These are phyloP conservation scores for Oreonectes daqikongensis DNA, from an alignment of 2,797 vertebrate species.

Conservation along the genomic window DNA sequence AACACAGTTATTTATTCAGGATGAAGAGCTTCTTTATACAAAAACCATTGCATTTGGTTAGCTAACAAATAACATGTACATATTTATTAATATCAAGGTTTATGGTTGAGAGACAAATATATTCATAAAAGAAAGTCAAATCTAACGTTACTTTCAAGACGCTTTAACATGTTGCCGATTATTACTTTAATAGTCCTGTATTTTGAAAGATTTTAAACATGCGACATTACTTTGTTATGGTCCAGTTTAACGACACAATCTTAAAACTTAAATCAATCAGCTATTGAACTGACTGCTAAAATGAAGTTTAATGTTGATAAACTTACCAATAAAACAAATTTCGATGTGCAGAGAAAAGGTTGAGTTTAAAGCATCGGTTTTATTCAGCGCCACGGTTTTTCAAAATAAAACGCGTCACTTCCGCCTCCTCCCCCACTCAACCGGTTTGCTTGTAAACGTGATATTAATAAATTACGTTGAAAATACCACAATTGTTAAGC, in stretches of 20 bases:
- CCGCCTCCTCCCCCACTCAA: conserved; percentile 22
- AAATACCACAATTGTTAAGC: too few relatives aligned
- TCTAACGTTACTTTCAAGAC: not conserved
- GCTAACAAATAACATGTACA: too few relatives aligned
- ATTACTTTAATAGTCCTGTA: not conserved
- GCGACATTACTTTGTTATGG: not conserved
- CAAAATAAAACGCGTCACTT: conserved; percentile 54
- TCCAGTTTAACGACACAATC: not conserved
- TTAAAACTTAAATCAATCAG: not conserved
- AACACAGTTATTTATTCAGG: not conserved
- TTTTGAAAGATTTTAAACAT: not conserved
- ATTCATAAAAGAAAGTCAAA: not conserved
- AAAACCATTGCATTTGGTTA: too few relatives aligned
- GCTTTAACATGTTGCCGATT: too few relatives aligned
- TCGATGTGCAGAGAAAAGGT: not conserved
- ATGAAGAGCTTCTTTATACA: not conserved
- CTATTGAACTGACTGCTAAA: not conserved
- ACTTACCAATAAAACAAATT: conserved; percentile 2
- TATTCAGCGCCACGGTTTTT: conserved; percentile 35
- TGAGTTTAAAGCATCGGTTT: not conserved
- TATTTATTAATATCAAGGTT: too few relatives aligned
- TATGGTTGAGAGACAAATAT: not conserved
- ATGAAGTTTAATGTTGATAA: not conserved
- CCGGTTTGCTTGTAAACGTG: too few relatives aligned
- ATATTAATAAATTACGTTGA: not conserved